Evolutionary conservation across 2,113 vertebrate species (phyloP), one percentile per base, ranked within the genome.

Genomic region (Hymenochirus boettgeri): DNA sequence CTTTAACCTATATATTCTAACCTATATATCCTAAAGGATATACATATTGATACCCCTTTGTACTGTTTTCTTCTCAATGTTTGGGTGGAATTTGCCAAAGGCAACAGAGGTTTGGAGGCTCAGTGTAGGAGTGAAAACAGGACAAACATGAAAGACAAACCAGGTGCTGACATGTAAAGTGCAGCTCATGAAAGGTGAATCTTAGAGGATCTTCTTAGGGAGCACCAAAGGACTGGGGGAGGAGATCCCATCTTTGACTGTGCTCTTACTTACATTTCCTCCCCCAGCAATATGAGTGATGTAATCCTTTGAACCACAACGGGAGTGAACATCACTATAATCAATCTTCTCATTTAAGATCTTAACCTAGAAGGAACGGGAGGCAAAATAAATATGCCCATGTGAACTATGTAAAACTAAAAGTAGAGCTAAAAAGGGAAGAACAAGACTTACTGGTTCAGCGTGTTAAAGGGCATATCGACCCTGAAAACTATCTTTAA

Each of bases 301-400:
- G 88, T 95, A 94, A 88, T 95, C 92, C 91, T 88, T 94, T 87
- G 93, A 92, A 84, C 89, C 89, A 85, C 91, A 91, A 74, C 92
- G 91, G 83, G 93, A 88, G 37, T 90, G 83, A 79, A 89, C 73
- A 76, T 87, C 88, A 69, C 83, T 92, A 92, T 92, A 89, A 91
- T 96, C 91, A 77, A 88, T 88, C 90, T 90, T 95, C 92, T 90
- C 90, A 90, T 86, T 92, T 92, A 93, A 91, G 90, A 96, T 93
- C 71, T 91, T 93, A 91, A 90, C 91, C 94, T 97, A 93, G 83
- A 92, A 89, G 80, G 87, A 88, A 90, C 84, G 0, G 83, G 76
- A 88, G 66, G 83, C 76, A 83, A 18, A 52, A 23, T 57, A 39
- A 66, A 29, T n/a, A 22, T 57, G 63, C 46, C 46, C 5, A 4